A percentile compares a stretch with the other conserved stretches of the same genome.
Evolutionary conservation across 2,797 vertebrate species (phyloP).

Genomic region (Alcedo atthis): DNA sequence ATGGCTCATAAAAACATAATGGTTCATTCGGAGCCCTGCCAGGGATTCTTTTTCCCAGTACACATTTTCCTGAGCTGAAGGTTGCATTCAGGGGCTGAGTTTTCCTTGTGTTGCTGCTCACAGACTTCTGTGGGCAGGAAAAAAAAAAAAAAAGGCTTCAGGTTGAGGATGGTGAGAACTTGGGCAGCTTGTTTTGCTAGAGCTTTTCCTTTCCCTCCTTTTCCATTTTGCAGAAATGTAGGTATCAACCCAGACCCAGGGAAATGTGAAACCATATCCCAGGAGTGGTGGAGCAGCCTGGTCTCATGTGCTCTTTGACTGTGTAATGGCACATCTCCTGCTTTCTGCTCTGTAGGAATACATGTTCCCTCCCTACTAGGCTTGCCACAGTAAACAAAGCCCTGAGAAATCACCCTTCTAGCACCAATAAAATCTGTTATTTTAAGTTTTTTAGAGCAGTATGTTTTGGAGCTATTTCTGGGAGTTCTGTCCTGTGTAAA

Average conservation of each 20-base stretch:
- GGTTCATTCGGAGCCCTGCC: not conserved
- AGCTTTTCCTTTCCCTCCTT: not conserved
- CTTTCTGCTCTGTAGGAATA: slow-evolving; percentile 2
- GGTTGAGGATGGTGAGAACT: not conserved
- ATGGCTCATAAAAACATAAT: not conserved
- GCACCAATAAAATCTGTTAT: slow-evolving; percentile 67
- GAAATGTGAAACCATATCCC: fast-evolving
- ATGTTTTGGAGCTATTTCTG: slow-evolving; percentile 61
- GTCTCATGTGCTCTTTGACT: not conserved
- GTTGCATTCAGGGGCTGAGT: not conserved
- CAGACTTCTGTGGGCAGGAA: not conserved
- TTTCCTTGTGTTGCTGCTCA: not conserved
- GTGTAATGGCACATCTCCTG: not conserved
- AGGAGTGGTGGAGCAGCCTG: not conserved
- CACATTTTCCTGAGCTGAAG: not conserved
- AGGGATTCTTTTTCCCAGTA: not conserved
- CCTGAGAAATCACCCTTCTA: slow-evolving; percentile 49
- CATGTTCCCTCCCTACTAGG: not conserved
- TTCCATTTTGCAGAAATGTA: not conserved
- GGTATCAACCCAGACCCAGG: not conserved
- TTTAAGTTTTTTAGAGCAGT: slow-evolving; percentile 21
- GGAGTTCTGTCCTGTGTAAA: slow-evolving; percentile 23
- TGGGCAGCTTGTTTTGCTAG: not conserved
- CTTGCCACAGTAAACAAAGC: slow-evolving; percentile 45
- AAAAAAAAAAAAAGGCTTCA: not conserved